Conservation (phyloP, 2,113 vertebrate species). For the Helogale parvula region DNA sequence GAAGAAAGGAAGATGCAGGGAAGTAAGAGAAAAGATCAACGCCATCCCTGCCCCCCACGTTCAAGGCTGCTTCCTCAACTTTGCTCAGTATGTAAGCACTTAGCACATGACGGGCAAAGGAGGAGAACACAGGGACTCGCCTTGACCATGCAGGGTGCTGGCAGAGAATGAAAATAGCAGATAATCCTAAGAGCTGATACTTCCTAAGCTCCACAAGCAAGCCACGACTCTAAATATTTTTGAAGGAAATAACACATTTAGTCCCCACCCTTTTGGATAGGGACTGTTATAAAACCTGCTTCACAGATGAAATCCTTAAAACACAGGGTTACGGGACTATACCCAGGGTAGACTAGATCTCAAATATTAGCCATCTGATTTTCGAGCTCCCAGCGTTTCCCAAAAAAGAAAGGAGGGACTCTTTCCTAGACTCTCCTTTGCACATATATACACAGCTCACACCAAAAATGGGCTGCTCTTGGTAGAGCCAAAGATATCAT, state of each 20-base stretch:
- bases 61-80: not conserved
- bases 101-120: not conserved
- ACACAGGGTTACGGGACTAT: not conserved
- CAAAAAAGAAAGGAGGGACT: not conserved
- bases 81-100: no score
- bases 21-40: not conserved
- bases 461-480: fast-evolving
- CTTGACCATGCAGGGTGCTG: fast-evolving
- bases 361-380: not conserved
- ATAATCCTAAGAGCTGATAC: not conserved
- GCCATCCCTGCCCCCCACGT: not conserved
- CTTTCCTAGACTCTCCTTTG: not conserved
- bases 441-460: fast-evolving
- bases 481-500: not conserved
- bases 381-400: not conserved
- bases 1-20: not conserved
- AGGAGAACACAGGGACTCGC: not conserved
- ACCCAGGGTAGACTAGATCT: not conserved
- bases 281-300: not conserved
- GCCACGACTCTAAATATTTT: not conserved
- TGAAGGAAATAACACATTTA: not conserved
- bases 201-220: not conserved
- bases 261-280: not conserved
- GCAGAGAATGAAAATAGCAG: not conserved
- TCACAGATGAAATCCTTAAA: not conserved